Evolutionary conservation across 2,888 invertebrate genomes (phyloP), one percentile per base, ranked within the genome.

Genomic region (Luperina nickerlii): DNA sequence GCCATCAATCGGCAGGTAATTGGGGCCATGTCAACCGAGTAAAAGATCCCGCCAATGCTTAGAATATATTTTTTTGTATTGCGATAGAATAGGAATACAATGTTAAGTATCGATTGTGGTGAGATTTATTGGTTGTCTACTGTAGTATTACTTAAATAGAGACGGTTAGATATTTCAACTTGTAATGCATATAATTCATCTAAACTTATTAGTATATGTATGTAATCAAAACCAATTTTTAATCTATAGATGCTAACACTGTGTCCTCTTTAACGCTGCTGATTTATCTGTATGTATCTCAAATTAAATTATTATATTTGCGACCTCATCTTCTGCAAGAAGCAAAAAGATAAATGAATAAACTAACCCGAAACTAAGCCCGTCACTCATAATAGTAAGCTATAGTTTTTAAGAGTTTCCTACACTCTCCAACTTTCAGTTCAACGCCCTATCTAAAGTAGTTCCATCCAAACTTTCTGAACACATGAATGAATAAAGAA

Each of bases 1-100:
- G 89, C 93, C 93, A 95, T 95, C 95, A 95, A 95, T 96, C 95
- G 95, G 90, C 88, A 89, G 92, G 94, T 96, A 96, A 96, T 96
- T 96, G 96, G 96, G 91, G 94, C 92, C 92, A 93, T 94, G 94
- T 94, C 95, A 93, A 91, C 91, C 91, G 92, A 91, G 91, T 91
- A 92, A 93, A 91, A 90, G 94, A 95, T 95, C 94, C 92, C 86
- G 89, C 85, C 89, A 90, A 92, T 90, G 88, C 91, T 86, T 82
- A 87, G 79, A 89, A 87, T 85, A 84, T 69, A 67, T 84, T 71
- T 84, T 38, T 86, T 79, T 81, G 71, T 83, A 76, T 77, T 77
- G 18, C 60, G 65, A 73, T 74, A 79, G 76, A 85, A 85, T 79
- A 62, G 45, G 68, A 76, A 70, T 67, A 78, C 42, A 65, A 72